A percentile compares a stretch with the other conserved stretches of the same genome.
Evolutionary conservation across 2,888 invertebrate species (phyloP).

Genomic region (Busseola fusca): DNA sequence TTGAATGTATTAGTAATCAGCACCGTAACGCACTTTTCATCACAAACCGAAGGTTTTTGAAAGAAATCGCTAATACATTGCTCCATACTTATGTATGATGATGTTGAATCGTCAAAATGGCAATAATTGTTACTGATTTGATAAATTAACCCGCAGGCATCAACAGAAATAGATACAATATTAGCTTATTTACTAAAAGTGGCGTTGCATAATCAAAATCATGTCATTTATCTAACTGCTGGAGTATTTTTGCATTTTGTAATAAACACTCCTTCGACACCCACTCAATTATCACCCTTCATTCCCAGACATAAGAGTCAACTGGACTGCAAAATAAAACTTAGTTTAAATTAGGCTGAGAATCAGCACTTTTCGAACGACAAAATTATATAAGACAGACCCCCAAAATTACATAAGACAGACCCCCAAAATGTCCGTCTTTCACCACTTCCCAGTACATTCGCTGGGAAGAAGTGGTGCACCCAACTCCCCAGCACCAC

Average conservation of each 20-base stretch:
- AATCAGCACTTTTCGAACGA: too few species aligned
- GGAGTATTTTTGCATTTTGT: conserved; percentile 60
- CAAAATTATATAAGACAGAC: too few species aligned
- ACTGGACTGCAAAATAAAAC: conserved; percentile 41
- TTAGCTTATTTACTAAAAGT: neutral
- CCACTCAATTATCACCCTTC: conserved; percentile 46
- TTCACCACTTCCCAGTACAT: neutral
- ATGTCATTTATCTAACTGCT: conserved; percentile 48
- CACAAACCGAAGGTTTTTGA: neutral
- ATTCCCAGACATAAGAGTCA: conserved; percentile 40
- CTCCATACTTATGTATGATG: neutral
- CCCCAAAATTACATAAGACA: too few species aligned
- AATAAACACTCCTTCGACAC: conserved; percentile 28
- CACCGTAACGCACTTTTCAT: neutral
- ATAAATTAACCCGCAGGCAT: neutral
- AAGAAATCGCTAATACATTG: neutral
- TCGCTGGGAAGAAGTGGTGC: neutral
- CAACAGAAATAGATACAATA: neutral
- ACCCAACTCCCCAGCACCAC: neutral
- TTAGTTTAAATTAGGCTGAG: conserved; percentile 21
- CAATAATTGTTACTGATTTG: neutral
- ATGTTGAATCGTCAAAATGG: neutral
- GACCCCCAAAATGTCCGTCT: too few species aligned
- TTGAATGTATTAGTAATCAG: neutral
- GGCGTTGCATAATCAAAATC: neutral